Base-by-base conservation (phyloP, 2,888 invertebrate species). In the Tinea pellionella region DNA sequence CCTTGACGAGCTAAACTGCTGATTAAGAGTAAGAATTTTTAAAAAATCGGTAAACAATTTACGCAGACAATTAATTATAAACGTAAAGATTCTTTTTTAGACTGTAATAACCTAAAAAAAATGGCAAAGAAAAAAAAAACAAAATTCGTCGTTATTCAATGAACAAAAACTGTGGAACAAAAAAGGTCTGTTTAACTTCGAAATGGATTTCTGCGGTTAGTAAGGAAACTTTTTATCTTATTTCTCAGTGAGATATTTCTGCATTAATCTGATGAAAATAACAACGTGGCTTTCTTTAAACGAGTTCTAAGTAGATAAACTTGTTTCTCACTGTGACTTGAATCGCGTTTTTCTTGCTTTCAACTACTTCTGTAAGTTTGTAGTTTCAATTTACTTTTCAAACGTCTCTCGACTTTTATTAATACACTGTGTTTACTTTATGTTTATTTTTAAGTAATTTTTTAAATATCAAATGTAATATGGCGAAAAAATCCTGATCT, bases 131-230 rank as follows among this genome's bases (percentile, higher is more conserved):
- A 71, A 71, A 68, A 66, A 72, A 57, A 2, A 9, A 13, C 41
- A 72, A 74, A 73, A 66, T 67, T 69, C 62, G 63, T 61, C 66
- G 64, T 66, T 67, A 72, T 75, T 76, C 73, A 76, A 74, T 75
- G 74, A 75, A 72, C 70, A 76, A 79, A 80, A 78, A 77, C 69
- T 67, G 65, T 51, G 68, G 69, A 67, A 16, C 8, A 55, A 63
- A 61, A 75, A 74, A 77, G 75, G 77, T 77, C 77, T 81, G 77
- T 82, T 80, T 79, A 77, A 80, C 78, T 80, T 80, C 71, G 74
- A 76, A 82, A 81, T 83, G 80, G 80, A 79, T 79, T 80, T 79
- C 72, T 73, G 79, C 73, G 77, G 80, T 82, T 73, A 77, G 74
- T 73, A 69, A 67, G 66, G 66, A 71, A 76, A 78, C 66, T 77